Base-by-base conservation (phyloP, 1,140 invertebrate species). In the Cydia pomonella region DNA sequence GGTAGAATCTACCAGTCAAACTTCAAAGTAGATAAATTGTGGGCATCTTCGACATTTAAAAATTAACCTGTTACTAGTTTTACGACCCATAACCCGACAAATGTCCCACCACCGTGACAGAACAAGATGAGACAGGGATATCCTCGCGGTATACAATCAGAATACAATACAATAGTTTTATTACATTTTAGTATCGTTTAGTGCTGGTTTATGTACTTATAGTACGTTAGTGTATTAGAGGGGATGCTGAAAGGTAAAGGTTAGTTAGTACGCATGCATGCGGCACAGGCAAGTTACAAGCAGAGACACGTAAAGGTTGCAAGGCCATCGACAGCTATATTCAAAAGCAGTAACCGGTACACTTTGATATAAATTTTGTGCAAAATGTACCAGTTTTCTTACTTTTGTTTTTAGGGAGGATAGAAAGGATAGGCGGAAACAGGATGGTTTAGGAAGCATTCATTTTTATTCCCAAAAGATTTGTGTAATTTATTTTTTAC, bases 231-330 rank as follows among this genome's bases (percentile, higher is more conserved):
- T 81, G 77, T 82, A 77, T 78, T 82, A 76, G 80, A 86, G 84
- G 73, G 73, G 82, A 89, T 87, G 89, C 91, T 92, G 89, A 92
- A 92, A 90, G 84, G 84, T 89, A 86, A 87, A 87, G 82, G 89
- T 92, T 92, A 92, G 85, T 91, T 74, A 88, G 82, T 90, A 88
- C 82, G 85, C 89, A 90, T 90, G 89, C 90, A 88, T 92, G 90
- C 89, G 77, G 80, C 87, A 80, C 81, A 88, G 91, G 88, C 87
- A 78, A 88, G 85, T 84, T 85, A 86, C 74, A 92, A 87, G 88
- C 90, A 81, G 66, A 79, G 77, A 80, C 80, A 83, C 82, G 47
- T 33, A 82, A 82, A 80, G 81, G 84, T 82, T 89, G 88, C 88
- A 86, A 84, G 88, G 85, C 86, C 84, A 85, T 78, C 21, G 53